phyloP scores from a whole-genome alignment of 2,113 vertebrate species.

The Rhodinocichla rosea region DNA sequence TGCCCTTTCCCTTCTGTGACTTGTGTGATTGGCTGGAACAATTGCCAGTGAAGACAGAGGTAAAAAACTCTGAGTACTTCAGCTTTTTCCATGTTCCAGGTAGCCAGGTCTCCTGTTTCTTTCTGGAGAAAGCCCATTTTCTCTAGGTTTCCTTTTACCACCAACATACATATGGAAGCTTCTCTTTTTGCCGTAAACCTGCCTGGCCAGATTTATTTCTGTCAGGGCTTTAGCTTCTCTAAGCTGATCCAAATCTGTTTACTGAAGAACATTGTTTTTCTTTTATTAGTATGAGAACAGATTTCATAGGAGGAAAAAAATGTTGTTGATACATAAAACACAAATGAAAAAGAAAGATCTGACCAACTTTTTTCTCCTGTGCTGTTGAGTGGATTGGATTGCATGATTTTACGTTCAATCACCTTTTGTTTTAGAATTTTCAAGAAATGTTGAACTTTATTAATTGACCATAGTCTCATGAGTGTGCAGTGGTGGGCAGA shows the following conservation, averaged over 20 bases:
- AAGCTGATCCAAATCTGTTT: background rate
- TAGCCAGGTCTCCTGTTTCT: accelerated
- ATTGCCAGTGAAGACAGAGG: background rate
- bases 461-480: background rate
- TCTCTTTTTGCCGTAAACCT: background rate
- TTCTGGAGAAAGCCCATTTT: background rate
- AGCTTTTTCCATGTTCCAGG: background rate
- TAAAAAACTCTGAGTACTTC: background rate
- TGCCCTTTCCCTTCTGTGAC: background rate
- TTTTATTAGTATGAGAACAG: background rate
- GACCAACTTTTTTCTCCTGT: background rate
- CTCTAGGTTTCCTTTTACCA: background rate
- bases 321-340: background rate
- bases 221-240: background rate
- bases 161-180: background rate
- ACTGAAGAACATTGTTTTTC: background rate
- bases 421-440: background rate
- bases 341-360: background rate
- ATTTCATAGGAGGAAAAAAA: background rate
- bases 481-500: background rate
- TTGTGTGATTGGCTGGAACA: background rate
- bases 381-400: background rate
- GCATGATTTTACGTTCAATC: background rate
- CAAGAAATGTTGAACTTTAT: background rate
- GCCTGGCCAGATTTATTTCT: background rate